These are phyloP conservation scores for Meiosimyza decipiens DNA, from an alignment of 2,888 invertebrate genomes.

Conservation along the genomic window DNA sequence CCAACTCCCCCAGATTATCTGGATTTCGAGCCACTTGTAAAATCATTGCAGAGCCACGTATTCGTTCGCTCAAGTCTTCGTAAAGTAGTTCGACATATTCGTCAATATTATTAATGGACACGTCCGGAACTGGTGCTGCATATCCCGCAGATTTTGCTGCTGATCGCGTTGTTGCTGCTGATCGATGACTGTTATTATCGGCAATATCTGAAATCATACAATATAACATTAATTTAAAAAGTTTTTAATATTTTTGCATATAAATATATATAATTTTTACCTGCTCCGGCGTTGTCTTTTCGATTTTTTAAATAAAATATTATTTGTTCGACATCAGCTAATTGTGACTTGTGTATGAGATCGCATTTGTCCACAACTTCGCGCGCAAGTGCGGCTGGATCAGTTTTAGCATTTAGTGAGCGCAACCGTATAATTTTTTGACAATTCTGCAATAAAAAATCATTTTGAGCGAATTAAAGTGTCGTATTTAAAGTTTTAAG, in stretches of 20 bases:
- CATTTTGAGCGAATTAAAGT: conserved; percentile 5
- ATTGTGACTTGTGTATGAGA: conserved; percentile 83
- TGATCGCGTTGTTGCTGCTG: conserved; percentile 49
- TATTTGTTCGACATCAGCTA: conserved; percentile 87
- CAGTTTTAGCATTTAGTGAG: conserved; percentile 81
- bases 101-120: conserved; percentile 85
- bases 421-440: conserved; percentile 86
- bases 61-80: conserved; percentile 93
- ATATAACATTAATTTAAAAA: not conserved
- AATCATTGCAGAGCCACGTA: conserved; percentile 90
- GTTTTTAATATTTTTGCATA: not conserved
- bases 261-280: conserved; percentile 45
- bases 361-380: conserved; percentile 89
- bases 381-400: conserved; percentile 81
- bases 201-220: conserved; percentile 51
- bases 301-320: conserved; percentile 88
- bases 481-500: not conserved
- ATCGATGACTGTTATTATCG: conserved; percentile 60
- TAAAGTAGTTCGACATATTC: conserved; percentile 96
- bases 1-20: conserved; percentile 92
- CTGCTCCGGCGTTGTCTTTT: conserved; percentile 68
- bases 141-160: conserved; percentile 43
- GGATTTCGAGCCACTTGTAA: conserved; percentile 92
- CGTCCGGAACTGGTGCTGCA: conserved; percentile 65
- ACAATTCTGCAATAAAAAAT: conserved; percentile 70